Base-by-base conservation (phyloP, 2,797 vertebrate species). In the Poecilia picta region DNA sequence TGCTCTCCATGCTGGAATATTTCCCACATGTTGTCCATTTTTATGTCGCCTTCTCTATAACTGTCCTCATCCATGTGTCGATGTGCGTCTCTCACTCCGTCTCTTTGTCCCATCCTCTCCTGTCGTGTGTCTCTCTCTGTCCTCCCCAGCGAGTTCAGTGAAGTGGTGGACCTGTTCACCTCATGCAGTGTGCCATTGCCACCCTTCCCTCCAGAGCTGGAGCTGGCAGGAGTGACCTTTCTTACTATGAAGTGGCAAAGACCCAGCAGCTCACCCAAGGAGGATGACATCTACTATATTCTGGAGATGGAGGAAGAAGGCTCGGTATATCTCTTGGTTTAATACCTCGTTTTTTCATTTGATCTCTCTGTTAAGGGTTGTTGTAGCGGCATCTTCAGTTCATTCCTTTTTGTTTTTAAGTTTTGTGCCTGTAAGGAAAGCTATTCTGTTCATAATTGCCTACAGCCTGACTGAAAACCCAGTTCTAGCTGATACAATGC, bases 231-330 rank as follows among this genome's bases (percentile, higher is more conserved):
- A 83, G 96, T 99, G 90, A 98, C 96, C 81, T 98, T 97, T 97
- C 94, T 99, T 87, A 96, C 96, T 89, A 87, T 99, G 88, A 97
- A 96, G 89, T 99, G 98, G 98, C 97, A 96, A 95, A 96, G 98
- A 86, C 98, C 98, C 87, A 94, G 94, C 84, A 96, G 97, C 93
- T 98, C 97, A 81, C 97, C 98, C 36, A 97, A 97, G 84, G 98
- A 99, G 93, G 98, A 99, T 88, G 97, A 98, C 84, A 97, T 99
- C 92, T 95, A 93, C 49, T 99, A 99, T 89, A 93, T 96, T 92
- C 95, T 99, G 93, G 98, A 99, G 94, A 99, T 99, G 98, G 98
- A 99, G 89, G 98, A 99, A 91, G 97, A 98, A 92, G 96, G 96
- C 92, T 98, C 96, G 93, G 98, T 99, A 95, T 94, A 97, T 91